Evolutionary conservation across 2,797 vertebrate genomes (phyloP), one percentile per base, ranked within the genome.

Genomic region (Tokudaia tokunoshimensis): DNA sequence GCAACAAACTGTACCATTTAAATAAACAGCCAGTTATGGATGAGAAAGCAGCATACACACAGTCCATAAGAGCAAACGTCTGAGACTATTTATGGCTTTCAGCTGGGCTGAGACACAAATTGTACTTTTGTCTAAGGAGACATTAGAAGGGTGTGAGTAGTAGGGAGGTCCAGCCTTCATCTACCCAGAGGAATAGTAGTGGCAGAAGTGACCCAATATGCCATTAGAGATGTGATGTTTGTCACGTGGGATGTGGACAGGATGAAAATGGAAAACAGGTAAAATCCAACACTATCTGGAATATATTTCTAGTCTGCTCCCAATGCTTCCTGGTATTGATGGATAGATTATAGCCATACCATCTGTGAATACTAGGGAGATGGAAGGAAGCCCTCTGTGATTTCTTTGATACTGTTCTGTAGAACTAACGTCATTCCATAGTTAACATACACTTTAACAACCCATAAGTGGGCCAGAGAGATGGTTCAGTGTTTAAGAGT

Each of bases 1-100:
- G 59, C 41, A 88, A 82, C 94, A 95, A 94, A 92, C 29, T 65
- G 75, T 88, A 24, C 76, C 74, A 89, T 84, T 97, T 96, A 96
- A 97, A 97, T 95, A 96, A 97, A 96, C 75, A 91, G 29, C 50
- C 44, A 31, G 84, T 72, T 84, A 44, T 70, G 84, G 83, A 91
- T 97, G 89, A 95, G 94, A 92, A 96, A 80, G 37, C 47, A 74
- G 61, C 29, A 37, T 80, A 87, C 61, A 94, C 85, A 72, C 24
- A 72, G 57, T 61, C 55, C 41, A 2, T 44, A 74, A 57, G 72
- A 84, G 65, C 94, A 93, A 94, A 93, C 52, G 29, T 37, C n/a
- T 34, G 10, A 52, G 37, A 72, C 87, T 95, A 90, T 93, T 96
- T 93, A 81, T 85, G 76, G 63, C 75, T 96, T 84, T 91, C 34